A percentile compares a stretch with the other conserved stretches of the same genome.
Conservation (phyloP, 1,140 invertebrate genomes). For the Popillia japonica region DNA sequence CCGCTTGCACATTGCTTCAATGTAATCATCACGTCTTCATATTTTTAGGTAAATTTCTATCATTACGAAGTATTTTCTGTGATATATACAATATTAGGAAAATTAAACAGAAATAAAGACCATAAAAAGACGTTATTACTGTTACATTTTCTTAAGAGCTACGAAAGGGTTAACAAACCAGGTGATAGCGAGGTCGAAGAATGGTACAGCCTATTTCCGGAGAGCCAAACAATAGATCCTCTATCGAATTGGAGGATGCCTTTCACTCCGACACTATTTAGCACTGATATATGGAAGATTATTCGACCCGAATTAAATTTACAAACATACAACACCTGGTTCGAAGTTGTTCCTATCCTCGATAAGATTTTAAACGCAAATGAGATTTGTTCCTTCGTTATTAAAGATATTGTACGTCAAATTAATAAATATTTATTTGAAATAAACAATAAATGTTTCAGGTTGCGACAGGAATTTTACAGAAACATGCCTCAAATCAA, state of each 20-base stretch:
- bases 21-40: too few relatives aligned
- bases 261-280: conserved; percentile 49
- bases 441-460: not conserved
- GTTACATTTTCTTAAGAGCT: conserved; percentile 52
- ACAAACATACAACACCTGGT: conserved; percentile 55
- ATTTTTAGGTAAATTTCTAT: conserved; percentile 54
- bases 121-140: conserved; percentile 39
- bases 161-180: conserved; percentile 47
- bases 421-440: not conserved
- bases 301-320: conserved; percentile 55
- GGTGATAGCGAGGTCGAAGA: conserved; percentile 51
- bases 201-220: conserved; percentile 51
- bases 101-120: conserved; percentile 28
- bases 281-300: conserved; percentile 54
- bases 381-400: conserved; percentile 55
- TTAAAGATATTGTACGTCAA: conserved; percentile 51
- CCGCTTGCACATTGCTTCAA: too few relatives aligned
- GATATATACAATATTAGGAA: conserved; percentile 45
- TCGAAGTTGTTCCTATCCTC: conserved; percentile 46
- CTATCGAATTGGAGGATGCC: conserved; percentile 54
- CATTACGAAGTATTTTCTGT: conserved; percentile 56
- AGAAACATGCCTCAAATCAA: conserved; percentile 32
- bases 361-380: conserved; percentile 47
- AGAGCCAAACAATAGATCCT: conserved; percentile 48
- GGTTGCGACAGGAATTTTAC: conserved; percentile 44